Evolutionary conservation across 2,113 vertebrate species (phyloP), one percentile per base, ranked within the genome.

Genomic region (Megalops atlanticus): DNA sequence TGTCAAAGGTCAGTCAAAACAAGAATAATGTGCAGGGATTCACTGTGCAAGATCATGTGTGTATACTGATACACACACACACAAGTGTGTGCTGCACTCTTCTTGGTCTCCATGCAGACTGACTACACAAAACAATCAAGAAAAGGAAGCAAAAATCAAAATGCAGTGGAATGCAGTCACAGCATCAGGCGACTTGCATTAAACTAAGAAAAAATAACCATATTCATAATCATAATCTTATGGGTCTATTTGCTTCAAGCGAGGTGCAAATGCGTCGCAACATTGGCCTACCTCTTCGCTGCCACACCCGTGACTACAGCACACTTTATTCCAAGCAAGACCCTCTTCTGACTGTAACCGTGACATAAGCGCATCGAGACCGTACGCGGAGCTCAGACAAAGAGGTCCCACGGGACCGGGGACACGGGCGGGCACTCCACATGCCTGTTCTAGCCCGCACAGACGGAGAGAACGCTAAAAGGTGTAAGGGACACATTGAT

Each of bases 401-500:
- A 21, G 81, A 70, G 12, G 3, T 86, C 24, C 1, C 35, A 76
- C 14, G 4, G 80, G 39, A 79, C 75, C 49, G 21, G 0, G 0
- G 0, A 84, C 1, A 5, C 47, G 77, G 80, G 0, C 24, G 39
- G 75, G 21, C 43, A 27, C 47, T 77, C 75, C 75, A 77, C 24
- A 77, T 33, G 76, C 36, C 33, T 77, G 49, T 77, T 35, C 47
- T 64, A 39, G 47, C 47, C 76, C 76, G 38, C 33, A 45, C 49
- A 58, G 76, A 77, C 14, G 49, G 47, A 58, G 52, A 21, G 52
- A 54, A 24, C 49, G 76, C 76, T 77, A 76, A 76, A 76, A 52
- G 74, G 74, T 76, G 43, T 76, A 76, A 76, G 76, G 14, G 49
- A 77, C 21, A 77, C 33, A 77, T 36, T 18, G 52, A 77, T 77